Evolutionary conservation across 2,888 invertebrate species (phyloP), one percentile per base, ranked within the genome.

Genomic region (Agriotes lineatus): DNA sequence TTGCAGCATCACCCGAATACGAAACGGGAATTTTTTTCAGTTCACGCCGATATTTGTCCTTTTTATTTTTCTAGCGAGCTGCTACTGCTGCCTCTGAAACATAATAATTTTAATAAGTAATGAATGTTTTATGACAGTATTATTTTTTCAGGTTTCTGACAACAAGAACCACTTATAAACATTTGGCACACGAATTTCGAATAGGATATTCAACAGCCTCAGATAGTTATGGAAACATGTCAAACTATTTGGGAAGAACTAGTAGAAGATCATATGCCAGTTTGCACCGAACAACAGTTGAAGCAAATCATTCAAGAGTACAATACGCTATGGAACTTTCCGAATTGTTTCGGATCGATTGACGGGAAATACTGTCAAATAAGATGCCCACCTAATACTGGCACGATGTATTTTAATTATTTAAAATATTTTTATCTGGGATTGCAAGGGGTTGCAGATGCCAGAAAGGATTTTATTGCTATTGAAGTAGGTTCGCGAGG

Each of bases 241-340:
- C 59, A 65, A 74, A 62, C 64, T 70, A 71, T 76, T 68, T 78
- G 76, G 74, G 69, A 74, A 62, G 74, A 74, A 62, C 69, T 76
- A 68, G 67, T 65, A 74, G 54, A 70, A 33, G 62, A 45, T 50
- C 50, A 59, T 25, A 70, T 74, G 71, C 71, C 71, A 54, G 66
- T 69, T 72, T 57, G 72, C 59, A 74, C 74, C 59, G 66, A 72
- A 73, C 74, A 75, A 65, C 48, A 67, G 37, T 76, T 74, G 76
- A 65, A 70, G 65, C 58, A 37, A 60, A 76, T 76, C 44, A 72
- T 71, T 50, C 30, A 58, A 70, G 70, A 68, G 30, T 76, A 72
- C 71, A 64, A 77, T 33, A 71, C 25, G 71, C 70, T 69, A 63
- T 71, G 74, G 61, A 77, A 76, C 66, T 79, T 78, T 69, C 77